Evolutionary conservation across 2,888 invertebrate genomes (phyloP), one percentile per base, ranked within the genome.

Genomic region (Phalera bucephala): DNA sequence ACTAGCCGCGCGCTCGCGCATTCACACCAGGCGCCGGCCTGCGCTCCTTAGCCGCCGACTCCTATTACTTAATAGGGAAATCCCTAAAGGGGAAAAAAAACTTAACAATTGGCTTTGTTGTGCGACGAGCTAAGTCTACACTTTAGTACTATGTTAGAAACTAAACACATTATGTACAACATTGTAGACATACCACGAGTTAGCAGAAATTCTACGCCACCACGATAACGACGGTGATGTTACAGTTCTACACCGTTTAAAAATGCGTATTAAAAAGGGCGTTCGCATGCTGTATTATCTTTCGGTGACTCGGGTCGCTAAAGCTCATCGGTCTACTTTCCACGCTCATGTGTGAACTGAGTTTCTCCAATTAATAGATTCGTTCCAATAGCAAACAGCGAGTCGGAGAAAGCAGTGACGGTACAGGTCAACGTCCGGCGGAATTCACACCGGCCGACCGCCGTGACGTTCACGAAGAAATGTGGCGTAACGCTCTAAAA

Each of bases 341-440:
- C 84, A 84, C 82, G 80, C 80, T 81, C 83, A 87, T 87, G 84
- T 88, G 87, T 88, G 86, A 86, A 88, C 85, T 79, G 77, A 86
- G 87, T 87, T 89, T 88, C 88, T 86, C 85, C 87, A 88, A 87
- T 88, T 87, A 87, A 88, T 88, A 88, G 87, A 88, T 88, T 89
- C 86, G 88, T 89, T 89, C 87, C 88, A 87, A 88, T 88, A 85
- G 88, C 80, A 85, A 86, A 84, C 80, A 84, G 76, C 79, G 75
- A 78, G 79, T 64, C 70, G 79, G 87, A 85, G 87, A 87, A 88
- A 88, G 86, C 85, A 80, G 75, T 72, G 77, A 68, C 71, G 72
- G 74, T 71, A 70, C 64, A 76, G 86, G 87, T 88, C 86, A 86
- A 83, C 64, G 87, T 74, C 87, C 87, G 82, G 65, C 63, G 74